Conservation (phyloP, 1,140 invertebrate genomes). For the Callitettix versicolor region DNA sequence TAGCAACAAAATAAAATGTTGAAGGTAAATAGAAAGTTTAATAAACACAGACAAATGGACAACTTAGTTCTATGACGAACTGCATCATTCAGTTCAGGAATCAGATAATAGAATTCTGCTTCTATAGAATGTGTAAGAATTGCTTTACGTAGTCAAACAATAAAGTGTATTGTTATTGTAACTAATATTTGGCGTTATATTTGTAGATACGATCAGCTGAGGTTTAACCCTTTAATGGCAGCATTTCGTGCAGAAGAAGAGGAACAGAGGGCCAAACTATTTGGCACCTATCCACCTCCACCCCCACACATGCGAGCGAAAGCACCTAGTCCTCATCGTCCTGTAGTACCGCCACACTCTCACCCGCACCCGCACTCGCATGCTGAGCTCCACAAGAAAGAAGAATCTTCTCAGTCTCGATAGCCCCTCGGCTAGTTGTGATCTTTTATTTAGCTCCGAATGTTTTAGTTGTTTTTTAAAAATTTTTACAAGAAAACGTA, state of each 20-base stretch:
- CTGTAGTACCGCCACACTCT: slow-evolving; percentile 11
- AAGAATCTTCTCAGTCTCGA: slow-evolving; percentile 26
- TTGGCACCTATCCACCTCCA: slow-evolving; percentile 51
- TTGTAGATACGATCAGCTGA: slow-evolving; percentile 26
- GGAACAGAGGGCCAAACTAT: slow-evolving; percentile 61
- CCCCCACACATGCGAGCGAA: slow-evolving; percentile 26
- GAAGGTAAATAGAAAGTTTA: too few species aligned
- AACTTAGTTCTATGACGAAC: too few species aligned
- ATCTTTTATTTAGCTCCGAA: neutral
- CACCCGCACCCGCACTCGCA: slow-evolving; percentile 17
- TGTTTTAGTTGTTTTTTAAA: neutral
- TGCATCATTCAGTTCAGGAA: too few species aligned
- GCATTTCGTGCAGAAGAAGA: slow-evolving; percentile 36
- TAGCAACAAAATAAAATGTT: too few species aligned
- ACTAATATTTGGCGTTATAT: too few species aligned
- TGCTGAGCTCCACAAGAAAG: slow-evolving; percentile 19
- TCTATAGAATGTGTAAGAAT: too few species aligned
- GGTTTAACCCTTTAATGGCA: slow-evolving; percentile 26
- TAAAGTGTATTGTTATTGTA: too few species aligned
- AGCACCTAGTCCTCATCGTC: slow-evolving; percentile 19
- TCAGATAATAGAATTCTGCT: too few species aligned
- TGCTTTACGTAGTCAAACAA: too few species aligned
- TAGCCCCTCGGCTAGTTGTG: slow-evolving; percentile 4
- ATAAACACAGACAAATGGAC: too few species aligned
- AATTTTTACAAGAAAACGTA: neutral